A percentile compares a stretch with the other conserved stretches of the same genome.
Evolutionary conservation across 2,113 vertebrate genomes (phyloP).

Genomic region (Megaceryle torquata): DNA sequence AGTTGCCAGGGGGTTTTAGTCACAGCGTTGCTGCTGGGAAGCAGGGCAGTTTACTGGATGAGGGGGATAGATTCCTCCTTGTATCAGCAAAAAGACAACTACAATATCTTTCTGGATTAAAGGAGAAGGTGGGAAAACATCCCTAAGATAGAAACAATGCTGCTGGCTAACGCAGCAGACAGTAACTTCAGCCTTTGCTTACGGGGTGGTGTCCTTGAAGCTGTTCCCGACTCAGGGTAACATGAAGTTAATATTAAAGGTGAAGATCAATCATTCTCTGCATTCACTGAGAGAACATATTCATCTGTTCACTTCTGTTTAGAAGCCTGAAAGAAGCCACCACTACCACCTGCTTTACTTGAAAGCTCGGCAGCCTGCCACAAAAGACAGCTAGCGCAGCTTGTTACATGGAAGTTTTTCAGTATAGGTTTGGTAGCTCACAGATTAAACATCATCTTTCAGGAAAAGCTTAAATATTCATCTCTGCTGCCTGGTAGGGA

Average conservation of each 20-base stretch:
- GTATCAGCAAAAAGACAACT: neutral
- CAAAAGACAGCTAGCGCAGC: fast-evolving
- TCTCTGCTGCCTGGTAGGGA: neutral
- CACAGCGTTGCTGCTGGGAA: neutral
- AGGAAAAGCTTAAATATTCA: neutral
- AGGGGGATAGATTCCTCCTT: neutral
- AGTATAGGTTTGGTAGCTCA: neutral
- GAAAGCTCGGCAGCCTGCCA: neutral
- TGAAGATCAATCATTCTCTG: neutral
- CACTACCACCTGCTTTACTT: neutral
- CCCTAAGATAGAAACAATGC: neutral
- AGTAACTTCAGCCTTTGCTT: neutral
- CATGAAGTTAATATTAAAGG: neutral
- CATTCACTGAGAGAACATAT: neutral
- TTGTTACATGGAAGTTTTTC: neutral
- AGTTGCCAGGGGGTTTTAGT: neutral
- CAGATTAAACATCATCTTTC: neutral
- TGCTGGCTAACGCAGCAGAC: neutral
- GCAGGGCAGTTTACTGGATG: neutral
- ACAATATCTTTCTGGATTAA: neutral
- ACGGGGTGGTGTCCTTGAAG: neutral
- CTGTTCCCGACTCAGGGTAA: neutral
- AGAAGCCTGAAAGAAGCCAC: neutral
- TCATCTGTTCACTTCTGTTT: neutral
- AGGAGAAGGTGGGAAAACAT: neutral